A percentile compares a stretch with the other conserved stretches of the same genome.
Conservation (phyloP, 2,888 invertebrate species). For the Ashinkailepas kermadecensis region DNA sequence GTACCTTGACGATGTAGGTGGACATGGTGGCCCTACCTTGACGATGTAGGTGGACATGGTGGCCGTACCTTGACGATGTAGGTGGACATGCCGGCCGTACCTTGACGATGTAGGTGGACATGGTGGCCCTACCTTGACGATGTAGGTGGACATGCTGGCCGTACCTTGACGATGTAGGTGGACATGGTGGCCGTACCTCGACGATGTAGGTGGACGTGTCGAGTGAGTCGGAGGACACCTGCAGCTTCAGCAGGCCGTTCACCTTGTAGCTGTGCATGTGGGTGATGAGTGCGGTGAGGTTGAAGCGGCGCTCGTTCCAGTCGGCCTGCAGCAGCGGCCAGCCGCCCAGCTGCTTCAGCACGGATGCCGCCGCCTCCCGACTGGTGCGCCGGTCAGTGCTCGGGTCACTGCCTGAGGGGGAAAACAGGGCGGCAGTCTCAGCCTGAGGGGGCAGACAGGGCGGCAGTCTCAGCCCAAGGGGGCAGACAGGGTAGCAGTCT, state of each 20-base stretch:
- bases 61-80: background rate
- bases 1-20: background rate
- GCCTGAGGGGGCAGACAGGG: too few relatives aligned
- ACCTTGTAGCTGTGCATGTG: background rate
- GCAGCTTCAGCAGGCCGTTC: background rate
- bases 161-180: too few relatives aligned
- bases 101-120: too few relatives aligned
- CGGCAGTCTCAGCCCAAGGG: too few relatives aligned
- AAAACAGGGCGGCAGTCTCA: too few relatives aligned
- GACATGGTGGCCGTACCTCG: background rate
- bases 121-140: background rate
- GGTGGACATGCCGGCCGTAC: background rate
- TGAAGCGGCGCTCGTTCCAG: constrained; percentile 21
- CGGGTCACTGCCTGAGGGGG: background rate
- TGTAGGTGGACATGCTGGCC: constrained; percentile 9
- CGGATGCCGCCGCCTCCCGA: background rate
- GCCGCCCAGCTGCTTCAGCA: constrained; percentile 35
- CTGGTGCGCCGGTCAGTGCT: background rate
- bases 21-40: too few relatives aligned
- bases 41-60: too few relatives aligned
- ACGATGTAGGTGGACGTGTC: constrained; percentile 13
- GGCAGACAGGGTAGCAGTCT: too few relatives aligned
- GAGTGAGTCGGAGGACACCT: background rate
- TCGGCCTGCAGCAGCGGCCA: background rate
- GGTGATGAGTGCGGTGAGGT: constrained; percentile 5